Evolutionary conservation across 2,113 vertebrate genomes (phyloP), one percentile per base, ranked within the genome.

Genomic region (Delphinus delphis): DNA sequence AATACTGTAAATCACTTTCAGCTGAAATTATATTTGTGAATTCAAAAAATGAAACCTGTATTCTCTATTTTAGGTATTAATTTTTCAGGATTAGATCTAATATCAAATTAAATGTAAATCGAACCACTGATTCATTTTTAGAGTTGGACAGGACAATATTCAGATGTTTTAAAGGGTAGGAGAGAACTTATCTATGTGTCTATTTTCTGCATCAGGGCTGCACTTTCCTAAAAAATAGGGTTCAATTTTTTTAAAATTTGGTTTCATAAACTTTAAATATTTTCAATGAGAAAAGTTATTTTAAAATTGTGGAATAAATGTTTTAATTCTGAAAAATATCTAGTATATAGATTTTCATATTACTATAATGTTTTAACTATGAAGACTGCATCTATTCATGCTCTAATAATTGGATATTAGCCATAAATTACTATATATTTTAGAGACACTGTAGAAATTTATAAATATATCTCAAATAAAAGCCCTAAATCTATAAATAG

Each of bases 1-100:
- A 96, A 87, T 81, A 2, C 21, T 76, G 3, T 74, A 90, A 91
- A 92, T 94, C 20, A 67, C 58, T 95, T 95, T 94, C 18, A 38
- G 36, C 62, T 93, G 1, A 0, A 38, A 96, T 80, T 94, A 18
- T 26, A 94, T 47, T 97, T 96, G 33, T 68, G 62, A 93, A 94
- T 81, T 92, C 31, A 90, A 74, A 88, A 83, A 71, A 41, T 50
- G 2, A 81, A 58, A 93, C 2, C 2, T 94, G 14, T 63, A 67
- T 74, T 91, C 31, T 97, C n/a, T 36, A 93, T 47, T 67, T 85
- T 87, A 28, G 8, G 1, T 28, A 85, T 86, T 81, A 77, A 67
- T 26, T 81, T 15, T 17, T 92, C 71, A 90, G 10, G 33, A 38
- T 33, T 85, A 95, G 13, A 3, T 62, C 13, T 83, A 58, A 77